A percentile compares a stretch with the other conserved stretches of the same genome.
Evolutionary conservation across 2,113 vertebrate genomes (phyloP).

Genomic region (Pogona vitticeps): DNA sequence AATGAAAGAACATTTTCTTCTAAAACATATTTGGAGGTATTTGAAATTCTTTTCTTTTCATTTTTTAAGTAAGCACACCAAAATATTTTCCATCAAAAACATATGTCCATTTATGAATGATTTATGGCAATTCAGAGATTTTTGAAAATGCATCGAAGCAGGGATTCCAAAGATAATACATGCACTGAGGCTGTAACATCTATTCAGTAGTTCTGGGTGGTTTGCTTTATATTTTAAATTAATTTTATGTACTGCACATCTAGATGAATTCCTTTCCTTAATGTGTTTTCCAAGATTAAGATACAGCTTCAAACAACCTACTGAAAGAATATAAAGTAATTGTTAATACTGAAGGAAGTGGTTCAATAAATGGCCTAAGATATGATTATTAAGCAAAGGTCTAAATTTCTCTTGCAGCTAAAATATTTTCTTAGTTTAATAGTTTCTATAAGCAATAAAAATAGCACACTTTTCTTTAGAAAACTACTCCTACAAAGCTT

Average conservation of each 20-base stretch:
- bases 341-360: fast-evolving
- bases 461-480: slow-evolving; percentile 2
- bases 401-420: slow-evolving; percentile 21
- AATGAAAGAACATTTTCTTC: slow-evolving; percentile 8
- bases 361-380: slow-evolving; percentile 25
- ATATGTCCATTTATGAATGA: slow-evolving; percentile 25
- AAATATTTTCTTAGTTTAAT: slow-evolving; percentile 33
- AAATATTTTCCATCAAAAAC: slow-evolving; percentile 22
- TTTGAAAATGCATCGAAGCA: neutral
- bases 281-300: neutral
- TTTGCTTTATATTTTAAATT: slow-evolving; percentile 18
- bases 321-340: neutral
- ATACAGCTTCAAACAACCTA: slow-evolving; percentile 11
- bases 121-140: slow-evolving; percentile 21
- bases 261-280: slow-evolving; percentile 21
- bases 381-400: neutral
- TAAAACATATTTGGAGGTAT: neutral
- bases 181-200: slow-evolving; percentile 8
- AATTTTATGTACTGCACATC: slow-evolving; percentile 3
- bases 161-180: slow-evolving; percentile 17
- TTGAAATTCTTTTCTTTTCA: neutral
- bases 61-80: neutral
- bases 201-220: neutral
- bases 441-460: neutral
- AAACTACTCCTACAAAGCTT: neutral